Percentiles rank a stretch among this genome's conserved stretches.
Evolutionary conservation across 2,797 vertebrate species (phyloP).

Genomic region (Coendou prehensilis): DNA sequence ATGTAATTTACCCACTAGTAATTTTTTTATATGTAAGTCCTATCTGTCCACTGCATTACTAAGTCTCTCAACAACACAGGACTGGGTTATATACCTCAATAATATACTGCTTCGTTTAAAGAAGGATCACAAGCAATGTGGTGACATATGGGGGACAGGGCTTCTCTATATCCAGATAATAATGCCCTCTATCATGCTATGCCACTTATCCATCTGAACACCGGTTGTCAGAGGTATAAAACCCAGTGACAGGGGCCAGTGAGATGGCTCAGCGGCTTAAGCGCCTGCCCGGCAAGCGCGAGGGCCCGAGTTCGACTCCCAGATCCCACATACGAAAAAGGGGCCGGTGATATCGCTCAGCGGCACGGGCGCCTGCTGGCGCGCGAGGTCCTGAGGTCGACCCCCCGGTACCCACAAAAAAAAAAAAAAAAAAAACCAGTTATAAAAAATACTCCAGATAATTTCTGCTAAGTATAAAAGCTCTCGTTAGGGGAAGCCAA

Average conservation of each 20-base stretch:
- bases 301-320: no score
- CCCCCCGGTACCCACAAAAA: no score
- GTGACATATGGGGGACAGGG: not conserved
- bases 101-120: not conserved
- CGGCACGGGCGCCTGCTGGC: no score
- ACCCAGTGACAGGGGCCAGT: no score
- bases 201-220: not conserved
- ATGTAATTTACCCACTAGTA: not conserved
- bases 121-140: not conserved
- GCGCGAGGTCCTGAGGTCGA: no score
- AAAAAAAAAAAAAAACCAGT: not conserved
- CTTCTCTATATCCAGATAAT: not conserved
- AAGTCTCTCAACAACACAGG: slow-evolving; percentile 33
- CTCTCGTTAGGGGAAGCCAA: not conserved
- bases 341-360: no score
- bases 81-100: not conserved
- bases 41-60: slow-evolving; percentile 40
- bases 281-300: no score
- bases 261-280: no score
- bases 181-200: slow-evolving; percentile 48
- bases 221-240: slow-evolving; percentile 24
- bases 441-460: not conserved
- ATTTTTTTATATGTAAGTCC: slow-evolving; percentile 39
- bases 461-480: slow-evolving; percentile 57
- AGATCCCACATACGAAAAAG: no score